phyloP scores from a whole-genome alignment of 2,797 vertebrate species.

The Staurois parvus region DNA sequence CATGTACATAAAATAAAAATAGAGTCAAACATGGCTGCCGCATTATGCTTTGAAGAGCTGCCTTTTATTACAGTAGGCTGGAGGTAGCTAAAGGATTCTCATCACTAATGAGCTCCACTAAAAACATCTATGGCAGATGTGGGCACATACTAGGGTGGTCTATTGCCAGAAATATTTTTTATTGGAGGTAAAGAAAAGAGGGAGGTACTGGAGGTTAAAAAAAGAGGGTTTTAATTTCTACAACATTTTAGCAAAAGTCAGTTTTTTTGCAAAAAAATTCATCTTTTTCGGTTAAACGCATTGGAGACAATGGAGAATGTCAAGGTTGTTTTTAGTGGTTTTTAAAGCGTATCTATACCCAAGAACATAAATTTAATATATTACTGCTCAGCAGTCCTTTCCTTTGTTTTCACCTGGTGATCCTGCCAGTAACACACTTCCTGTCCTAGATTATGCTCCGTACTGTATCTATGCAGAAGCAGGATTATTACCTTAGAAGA shows the following conservation, averaged over 20 bases:
- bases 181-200: no score
- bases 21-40: slow-evolving; percentile 11
- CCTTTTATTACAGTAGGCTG: not conserved
- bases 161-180: not conserved
- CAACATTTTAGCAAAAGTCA: not conserved
- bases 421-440: no score
- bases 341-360: not conserved
- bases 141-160: not conserved
- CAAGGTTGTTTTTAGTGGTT: not conserved
- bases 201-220: no score
- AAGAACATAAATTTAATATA: not conserved
- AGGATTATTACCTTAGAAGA: no score
- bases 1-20: slow-evolving; percentile 37
- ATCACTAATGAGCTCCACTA: not conserved
- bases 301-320: not conserved
- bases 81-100: not conserved
- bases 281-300: not conserved
- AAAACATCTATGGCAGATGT: not conserved
- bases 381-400: no score
- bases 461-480: no score
- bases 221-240: not conserved
- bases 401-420: no score
- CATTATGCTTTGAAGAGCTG: not conserved
- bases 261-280: not conserved
- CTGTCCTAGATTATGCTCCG: no score